Percentiles rank a stretch among this genome's conserved stretches.
Conservation (phyloP, 2,113 vertebrate genomes). For the Etheostoma cragini region DNA sequence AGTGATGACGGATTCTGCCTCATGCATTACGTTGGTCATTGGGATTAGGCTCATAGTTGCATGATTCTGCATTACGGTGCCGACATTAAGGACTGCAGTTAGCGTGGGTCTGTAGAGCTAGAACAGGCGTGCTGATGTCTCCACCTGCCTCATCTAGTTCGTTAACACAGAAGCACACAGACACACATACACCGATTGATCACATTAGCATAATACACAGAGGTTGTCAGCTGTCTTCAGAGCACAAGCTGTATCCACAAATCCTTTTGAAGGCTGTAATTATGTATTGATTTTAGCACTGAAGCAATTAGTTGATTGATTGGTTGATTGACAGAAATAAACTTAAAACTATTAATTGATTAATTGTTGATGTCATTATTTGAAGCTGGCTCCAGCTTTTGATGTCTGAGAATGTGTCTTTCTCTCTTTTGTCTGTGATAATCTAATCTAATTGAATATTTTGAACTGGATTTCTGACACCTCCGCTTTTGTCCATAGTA, state of each 20-base stretch:
- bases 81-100: slow-evolving; percentile 18
- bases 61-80: slow-evolving; percentile 15
- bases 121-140: not conserved
- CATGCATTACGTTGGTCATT: slow-evolving; percentile 29
- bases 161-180: slow-evolving; percentile 3
- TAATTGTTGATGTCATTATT: not conserved
- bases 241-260: not conserved
- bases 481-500: too few species aligned
- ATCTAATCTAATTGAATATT: not conserved
- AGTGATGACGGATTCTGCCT: slow-evolving; percentile 16
- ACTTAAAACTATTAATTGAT: too few species aligned
- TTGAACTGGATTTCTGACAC: not conserved
- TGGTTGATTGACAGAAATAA: not conserved
- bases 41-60: slow-evolving; percentile 13
- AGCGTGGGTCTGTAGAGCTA: not conserved
- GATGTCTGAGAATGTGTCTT: not conserved
- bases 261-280: slow-evolving; percentile 14
- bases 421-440: not conserved
- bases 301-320: slow-evolving; percentile 2
- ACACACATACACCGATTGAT: not conserved
- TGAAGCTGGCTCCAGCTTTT: not conserved
- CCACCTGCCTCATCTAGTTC: slow-evolving; percentile 10
- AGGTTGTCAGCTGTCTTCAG: not conserved
- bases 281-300: slow-evolving; percentile 17
- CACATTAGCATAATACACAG: slow-evolving; percentile 8